These are phyloP conservation scores for Sialis lutaria DNA, from an alignment of 2,888 invertebrate species.

Conservation along the genomic window DNA sequence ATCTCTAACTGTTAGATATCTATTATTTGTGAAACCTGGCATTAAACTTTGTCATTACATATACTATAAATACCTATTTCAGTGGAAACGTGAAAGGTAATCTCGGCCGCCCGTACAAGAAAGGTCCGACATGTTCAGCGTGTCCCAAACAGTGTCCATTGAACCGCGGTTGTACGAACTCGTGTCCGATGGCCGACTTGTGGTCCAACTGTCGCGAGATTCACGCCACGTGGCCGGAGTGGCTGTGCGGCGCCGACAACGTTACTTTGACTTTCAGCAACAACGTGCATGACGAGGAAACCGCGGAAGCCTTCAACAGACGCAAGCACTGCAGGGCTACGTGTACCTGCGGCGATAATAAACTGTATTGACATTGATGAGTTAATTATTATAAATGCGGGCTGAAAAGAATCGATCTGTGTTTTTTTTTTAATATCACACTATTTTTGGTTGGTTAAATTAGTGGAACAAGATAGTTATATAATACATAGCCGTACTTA, in stretches of 20 bases:
- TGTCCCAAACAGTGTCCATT: conserved; percentile 46
- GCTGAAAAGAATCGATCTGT: too few relatives aligned
- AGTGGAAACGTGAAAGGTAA: conserved; percentile 51
- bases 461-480: too few relatives aligned
- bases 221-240: conserved; percentile 33
- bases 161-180: conserved; percentile 53
- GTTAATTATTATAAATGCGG: too few relatives aligned
- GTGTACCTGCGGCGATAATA: conserved; percentile 41
- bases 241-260: conserved; percentile 34
- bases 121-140: conserved; percentile 42
- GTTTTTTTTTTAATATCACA: too few relatives aligned
- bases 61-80: conserved; percentile 16
- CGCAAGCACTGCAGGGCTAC: conserved; percentile 49
- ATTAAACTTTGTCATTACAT: neutral
- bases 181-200: conserved; percentile 46
- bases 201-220: conserved; percentile 59
- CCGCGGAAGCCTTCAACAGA: conserved; percentile 34
- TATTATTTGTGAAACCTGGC: too few relatives aligned
- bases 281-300: conserved; percentile 13
- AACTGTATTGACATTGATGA: too few relatives aligned
- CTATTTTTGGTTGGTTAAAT: too few relatives aligned
- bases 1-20: too few relatives aligned
- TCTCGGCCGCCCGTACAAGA: conserved; percentile 47
- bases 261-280: too few relatives aligned
- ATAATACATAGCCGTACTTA: too few relatives aligned